Evolutionary conservation across 1,140 invertebrate genomes (phyloP).

Genomic region (Drosophila nasuta): DNA sequence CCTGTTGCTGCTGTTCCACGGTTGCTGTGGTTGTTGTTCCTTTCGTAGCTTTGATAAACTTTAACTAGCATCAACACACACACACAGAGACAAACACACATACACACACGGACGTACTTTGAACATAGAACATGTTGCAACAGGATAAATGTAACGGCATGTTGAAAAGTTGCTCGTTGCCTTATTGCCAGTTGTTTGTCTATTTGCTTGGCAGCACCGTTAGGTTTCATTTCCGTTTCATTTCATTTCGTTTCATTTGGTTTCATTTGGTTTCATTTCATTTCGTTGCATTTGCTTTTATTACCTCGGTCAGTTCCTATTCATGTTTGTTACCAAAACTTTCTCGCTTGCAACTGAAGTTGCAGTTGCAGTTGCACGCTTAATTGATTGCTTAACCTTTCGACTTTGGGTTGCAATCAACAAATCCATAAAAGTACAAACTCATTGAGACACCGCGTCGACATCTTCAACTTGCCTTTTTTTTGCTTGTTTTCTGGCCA

Average conservation of each 20-base stretch:
- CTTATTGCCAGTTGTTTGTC: conserved; percentile 67
- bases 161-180: conserved; percentile 63
- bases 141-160: conserved; percentile 54
- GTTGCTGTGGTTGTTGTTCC: conserved; percentile 23
- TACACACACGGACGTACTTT: conserved; percentile 20
- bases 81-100: conserved; percentile 39
- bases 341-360: background rate
- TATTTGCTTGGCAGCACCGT: conserved; percentile 78
- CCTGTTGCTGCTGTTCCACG: conserved; percentile 25
- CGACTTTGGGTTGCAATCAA: conserved; percentile 29
- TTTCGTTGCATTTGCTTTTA: conserved; percentile 71
- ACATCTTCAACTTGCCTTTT: conserved; percentile 39
- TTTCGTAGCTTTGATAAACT: conserved; percentile 70
- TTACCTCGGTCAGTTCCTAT: conserved; percentile 77
- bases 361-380: conserved; percentile 29
- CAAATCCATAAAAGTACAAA: conserved; percentile 22
- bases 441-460: conserved; percentile 51
- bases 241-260: conserved; percentile 70
- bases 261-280: conserved; percentile 73
- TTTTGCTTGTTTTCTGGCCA: background rate
- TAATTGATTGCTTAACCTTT: conserved; percentile 78
- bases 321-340: conserved; percentile 35
- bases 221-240: conserved; percentile 82
- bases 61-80: conserved; percentile 72
- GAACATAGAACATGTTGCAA: conserved; percentile 36